Percentiles rank a stretch among this genome's conserved stretches.
These are phyloP conservation scores for Chaetops frenatus DNA, from an alignment of 2,113 vertebrate genomes.

Conservation along the genomic window DNA sequence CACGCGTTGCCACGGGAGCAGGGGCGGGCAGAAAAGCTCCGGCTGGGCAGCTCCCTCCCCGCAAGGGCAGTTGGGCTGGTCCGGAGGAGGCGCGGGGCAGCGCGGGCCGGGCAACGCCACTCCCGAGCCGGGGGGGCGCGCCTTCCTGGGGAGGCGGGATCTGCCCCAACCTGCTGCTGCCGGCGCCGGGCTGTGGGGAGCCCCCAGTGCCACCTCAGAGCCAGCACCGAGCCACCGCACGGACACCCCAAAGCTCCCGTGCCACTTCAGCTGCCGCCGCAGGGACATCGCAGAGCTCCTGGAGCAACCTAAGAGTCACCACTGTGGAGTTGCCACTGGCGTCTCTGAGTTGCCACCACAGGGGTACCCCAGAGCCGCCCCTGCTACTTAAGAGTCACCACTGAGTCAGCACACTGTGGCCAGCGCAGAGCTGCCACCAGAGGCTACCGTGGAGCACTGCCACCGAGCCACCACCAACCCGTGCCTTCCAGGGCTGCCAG, in stretches of 20 bases:
- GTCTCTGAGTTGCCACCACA: background rate
- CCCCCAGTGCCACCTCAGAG: background rate
- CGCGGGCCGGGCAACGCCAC: background rate
- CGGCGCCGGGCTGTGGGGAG: background rate
- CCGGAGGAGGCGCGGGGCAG: background rate
- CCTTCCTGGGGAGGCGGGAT: too few relatives aligned
- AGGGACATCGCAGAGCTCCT: background rate
- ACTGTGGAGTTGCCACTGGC: rapidly evolving
- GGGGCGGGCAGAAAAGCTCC: background rate
- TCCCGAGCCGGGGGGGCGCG: background rate
- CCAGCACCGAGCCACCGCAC: background rate
- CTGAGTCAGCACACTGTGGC: background rate
- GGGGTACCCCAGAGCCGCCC: too few relatives aligned
- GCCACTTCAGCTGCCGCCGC: background rate
- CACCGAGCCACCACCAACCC: background rate
- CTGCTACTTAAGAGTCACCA: background rate
- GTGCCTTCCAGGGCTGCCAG: background rate
- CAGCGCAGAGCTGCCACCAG: background rate
- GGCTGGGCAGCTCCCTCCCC: background rate
- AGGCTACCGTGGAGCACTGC: background rate
- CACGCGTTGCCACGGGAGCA: constrained; percentile 24
- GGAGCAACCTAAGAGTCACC: background rate
- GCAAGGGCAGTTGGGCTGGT: background rate
- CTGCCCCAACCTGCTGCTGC: rapidly evolving
- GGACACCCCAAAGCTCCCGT: background rate